Percentiles rank a stretch among this genome's conserved stretches.
phyloP scores from a whole-genome alignment of 2,797 vertebrate species.

The Tenualosa thibaudeaui region DNA sequence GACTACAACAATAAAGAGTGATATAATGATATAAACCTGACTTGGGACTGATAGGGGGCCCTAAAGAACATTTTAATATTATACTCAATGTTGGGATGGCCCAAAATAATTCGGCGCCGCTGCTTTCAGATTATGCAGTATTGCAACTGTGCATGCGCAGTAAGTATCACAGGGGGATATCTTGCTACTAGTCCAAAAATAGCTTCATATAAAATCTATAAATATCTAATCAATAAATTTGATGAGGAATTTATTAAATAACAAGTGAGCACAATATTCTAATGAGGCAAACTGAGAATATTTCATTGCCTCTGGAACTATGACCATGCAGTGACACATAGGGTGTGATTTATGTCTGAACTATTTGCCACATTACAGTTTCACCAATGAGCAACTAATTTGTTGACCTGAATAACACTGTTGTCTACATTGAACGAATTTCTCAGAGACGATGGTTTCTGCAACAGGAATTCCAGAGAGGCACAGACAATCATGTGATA shows the following conservation, averaged over 20 bases:
- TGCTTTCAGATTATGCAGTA: too few species aligned
- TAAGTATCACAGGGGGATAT: too few species aligned
- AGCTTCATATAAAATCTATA: too few species aligned
- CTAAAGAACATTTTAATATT: too few species aligned
- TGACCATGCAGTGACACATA: neutral
- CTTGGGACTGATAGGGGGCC: too few species aligned
- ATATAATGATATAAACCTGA: too few species aligned
- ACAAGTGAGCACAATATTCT: neutral
- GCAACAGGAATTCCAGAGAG: neutral
- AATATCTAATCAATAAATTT: too few species aligned
- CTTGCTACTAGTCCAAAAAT: too few species aligned
- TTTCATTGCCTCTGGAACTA: neutral
- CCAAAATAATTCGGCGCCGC: too few species aligned
- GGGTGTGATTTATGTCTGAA: neutral
- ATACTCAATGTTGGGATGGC: too few species aligned
- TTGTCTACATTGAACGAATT: neutral
- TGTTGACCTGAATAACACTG: neutral
- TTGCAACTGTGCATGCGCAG: too few species aligned
- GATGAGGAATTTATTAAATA: neutral
- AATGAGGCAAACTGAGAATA: neutral
- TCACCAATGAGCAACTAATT: neutral
- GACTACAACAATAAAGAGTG: too few species aligned
- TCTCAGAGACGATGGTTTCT: neutral
- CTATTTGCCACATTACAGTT: neutral
- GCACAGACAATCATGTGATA: neutral